Base-by-base conservation (phyloP, 1,140 invertebrate genomes). In the Eciton burchellii region DNA sequence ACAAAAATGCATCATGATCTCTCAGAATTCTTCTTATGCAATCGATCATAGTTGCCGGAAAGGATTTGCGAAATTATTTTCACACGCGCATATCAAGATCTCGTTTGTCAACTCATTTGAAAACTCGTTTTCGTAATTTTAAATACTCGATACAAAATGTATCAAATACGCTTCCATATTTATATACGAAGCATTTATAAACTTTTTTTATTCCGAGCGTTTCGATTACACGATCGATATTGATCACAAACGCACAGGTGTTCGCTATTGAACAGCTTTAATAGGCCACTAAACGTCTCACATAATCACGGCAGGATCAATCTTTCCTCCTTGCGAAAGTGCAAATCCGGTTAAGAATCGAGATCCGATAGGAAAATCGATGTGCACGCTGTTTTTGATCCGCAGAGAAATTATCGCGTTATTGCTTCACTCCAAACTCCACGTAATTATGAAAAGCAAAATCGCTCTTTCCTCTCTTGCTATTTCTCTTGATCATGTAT, bases 311-410 rank as follows among this genome's bases (percentile, higher is more conserved):
- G 70, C 71, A 49, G 63, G 57, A 84, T 86, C 77, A 62, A 56
- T 85, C 83, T 82, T 88, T 88, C 62, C 83, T 60, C 72, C 49
- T 88, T 88, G 73, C 79, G 79, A 88, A 88, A 88, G 24, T 54
- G 1, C 56, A 82, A 47, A 54, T 88, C 87, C 87, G 86, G 86
- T 66, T 88, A 45, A 60, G 70, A 88, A 82, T 87, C 71, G 52
- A 84, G 71, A 71, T 54, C 43, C 65, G 47, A n/a, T 12, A 14
- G 43, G 68, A 84, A 84, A 84, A 73, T 81, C 43, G n/a, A 57
- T 52, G 65, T 59, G 49, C 72, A 56, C 45, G 14, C 19, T 26
- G 8, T 47, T 71, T 71, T n/a, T 26, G 24, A 9, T 47, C 16
- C 16, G 29, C 19, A 1, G 11, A 16, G 14, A 16, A 63, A 63